phyloP scores from a whole-genome alignment of 2,113 vertebrate species.

The Bufo gargarizans region DNA sequence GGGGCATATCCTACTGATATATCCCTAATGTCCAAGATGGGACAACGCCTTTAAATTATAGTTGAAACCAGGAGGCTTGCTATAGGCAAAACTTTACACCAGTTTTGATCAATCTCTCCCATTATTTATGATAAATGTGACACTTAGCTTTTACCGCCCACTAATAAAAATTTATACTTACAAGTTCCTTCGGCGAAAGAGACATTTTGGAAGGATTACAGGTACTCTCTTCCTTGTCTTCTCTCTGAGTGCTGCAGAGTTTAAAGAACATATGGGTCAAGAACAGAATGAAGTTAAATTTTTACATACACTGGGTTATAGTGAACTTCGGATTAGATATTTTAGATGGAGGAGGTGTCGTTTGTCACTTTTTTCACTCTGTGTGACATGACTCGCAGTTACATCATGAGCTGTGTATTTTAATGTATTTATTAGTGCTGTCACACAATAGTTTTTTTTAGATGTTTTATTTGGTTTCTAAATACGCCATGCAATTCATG shows the following conservation, averaged over 20 bases:
- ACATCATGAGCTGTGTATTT: not conserved
- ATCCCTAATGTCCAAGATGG: no score
- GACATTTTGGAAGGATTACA: constrained; percentile 12
- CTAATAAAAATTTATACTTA: not conserved
- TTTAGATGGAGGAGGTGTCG: not conserved
- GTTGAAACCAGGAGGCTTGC: no score
- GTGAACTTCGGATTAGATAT: constrained; percentile 33
- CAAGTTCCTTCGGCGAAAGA: constrained; percentile 8
- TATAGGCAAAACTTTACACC: no score
- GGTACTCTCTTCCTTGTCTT: not conserved
- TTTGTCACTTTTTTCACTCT: not conserved
- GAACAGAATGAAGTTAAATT: constrained; percentile 20
- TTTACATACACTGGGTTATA: constrained; percentile 45
- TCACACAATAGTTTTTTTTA: no score
- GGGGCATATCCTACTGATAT: no score
- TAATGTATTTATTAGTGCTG: not conserved
- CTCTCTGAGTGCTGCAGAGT: not conserved
- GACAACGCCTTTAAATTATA: no score
- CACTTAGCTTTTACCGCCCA: not conserved
- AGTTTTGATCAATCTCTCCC: no score
- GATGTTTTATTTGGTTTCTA: no score
- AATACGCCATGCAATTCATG: no score
- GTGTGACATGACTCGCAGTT: not conserved
- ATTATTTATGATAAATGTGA: no score
- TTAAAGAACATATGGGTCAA: not conserved